Percentiles rank a stretch among this genome's conserved stretches.
Evolutionary conservation across 2,113 vertebrate species (phyloP).

Genomic region (Alethe diademata): DNA sequence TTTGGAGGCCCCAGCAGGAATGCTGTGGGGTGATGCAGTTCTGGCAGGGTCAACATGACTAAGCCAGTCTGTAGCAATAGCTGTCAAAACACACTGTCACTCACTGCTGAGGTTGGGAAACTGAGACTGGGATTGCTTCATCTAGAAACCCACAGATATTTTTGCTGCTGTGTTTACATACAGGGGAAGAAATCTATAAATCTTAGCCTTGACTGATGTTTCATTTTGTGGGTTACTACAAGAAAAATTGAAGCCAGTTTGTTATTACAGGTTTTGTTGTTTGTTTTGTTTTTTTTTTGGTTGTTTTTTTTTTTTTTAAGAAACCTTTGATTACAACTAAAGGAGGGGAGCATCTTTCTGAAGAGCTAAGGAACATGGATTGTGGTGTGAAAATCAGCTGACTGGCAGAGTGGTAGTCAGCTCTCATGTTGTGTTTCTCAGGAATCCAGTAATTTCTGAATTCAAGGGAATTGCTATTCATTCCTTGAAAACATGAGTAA

Average conservation of each 20-base stretch:
- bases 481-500: not conserved
- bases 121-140: not conserved
- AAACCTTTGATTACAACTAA: not conserved
- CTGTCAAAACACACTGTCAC: not conserved
- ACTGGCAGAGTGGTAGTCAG: not conserved
- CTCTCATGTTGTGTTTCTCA: not conserved
- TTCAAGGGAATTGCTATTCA: not conserved
- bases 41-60: not conserved
- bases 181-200: not conserved
- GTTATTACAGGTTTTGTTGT: not conserved
- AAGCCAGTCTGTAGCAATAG: not conserved
- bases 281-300: not conserved
- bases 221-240: not conserved
- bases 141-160: not conserved
- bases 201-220: not conserved
- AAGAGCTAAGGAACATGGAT: not conserved
- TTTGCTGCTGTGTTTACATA: not conserved
- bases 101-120: slow-evolving; percentile 1
- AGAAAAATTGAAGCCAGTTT: not conserved
- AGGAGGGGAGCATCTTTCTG: not conserved
- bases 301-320: not conserved
- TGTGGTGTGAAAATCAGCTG: not conserved
- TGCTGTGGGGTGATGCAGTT: not conserved
- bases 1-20: not conserved
- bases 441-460: not conserved